phyloP scores from a whole-genome alignment of 2,113 vertebrate species.

The Marcusenius ussheri region DNA sequence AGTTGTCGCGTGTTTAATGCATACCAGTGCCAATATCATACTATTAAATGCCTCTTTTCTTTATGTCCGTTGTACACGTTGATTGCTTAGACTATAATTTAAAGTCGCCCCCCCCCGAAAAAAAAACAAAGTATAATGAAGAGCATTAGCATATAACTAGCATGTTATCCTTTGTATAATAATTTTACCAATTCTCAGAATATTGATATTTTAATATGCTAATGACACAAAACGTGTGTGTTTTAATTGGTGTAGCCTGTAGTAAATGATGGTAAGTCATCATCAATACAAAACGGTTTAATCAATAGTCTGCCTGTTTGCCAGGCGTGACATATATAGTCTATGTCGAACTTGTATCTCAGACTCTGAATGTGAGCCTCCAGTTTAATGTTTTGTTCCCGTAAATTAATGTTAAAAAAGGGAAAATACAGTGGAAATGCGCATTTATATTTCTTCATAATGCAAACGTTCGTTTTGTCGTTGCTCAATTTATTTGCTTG shows the following conservation, averaged over 20 bases:
- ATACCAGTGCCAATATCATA: slow-evolving; percentile 60
- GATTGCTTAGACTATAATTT: slow-evolving; percentile 42
- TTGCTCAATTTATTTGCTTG: background rate
- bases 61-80: slow-evolving; percentile 52
- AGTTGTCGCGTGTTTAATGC: slow-evolving; percentile 61
- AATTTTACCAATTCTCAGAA: background rate
- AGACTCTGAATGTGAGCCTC: background rate
- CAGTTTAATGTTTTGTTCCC: background rate
- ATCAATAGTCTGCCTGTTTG: background rate
- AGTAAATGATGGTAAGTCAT: background rate
- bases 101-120: background rate
- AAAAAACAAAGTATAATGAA: background rate
- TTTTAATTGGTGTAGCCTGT: background rate
- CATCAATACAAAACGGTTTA: background rate
- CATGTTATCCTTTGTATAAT: background rate
- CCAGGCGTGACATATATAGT: background rate
- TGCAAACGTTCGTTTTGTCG: background rate
- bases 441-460: background rate
- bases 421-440: background rate
- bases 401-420: background rate
- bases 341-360: background rate
- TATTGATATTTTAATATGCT: background rate
- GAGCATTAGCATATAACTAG: background rate
- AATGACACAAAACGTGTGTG: background rate
- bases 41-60: slow-evolving; percentile 54